These are phyloP conservation scores for Buathra laborator DNA, from an alignment of 2,888 invertebrate species.

Conservation along the genomic window DNA sequence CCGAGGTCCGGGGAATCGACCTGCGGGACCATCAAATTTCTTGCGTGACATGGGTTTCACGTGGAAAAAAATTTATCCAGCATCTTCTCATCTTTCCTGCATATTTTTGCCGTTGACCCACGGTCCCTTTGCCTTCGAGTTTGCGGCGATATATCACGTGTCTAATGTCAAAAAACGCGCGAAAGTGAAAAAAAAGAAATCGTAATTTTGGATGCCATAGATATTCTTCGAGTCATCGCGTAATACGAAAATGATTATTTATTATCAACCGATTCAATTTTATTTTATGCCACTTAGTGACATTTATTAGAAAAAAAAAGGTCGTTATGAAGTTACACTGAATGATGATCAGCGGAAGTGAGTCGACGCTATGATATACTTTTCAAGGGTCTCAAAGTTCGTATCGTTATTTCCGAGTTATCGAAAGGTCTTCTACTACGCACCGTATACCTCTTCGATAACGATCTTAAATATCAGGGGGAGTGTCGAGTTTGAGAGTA, in stretches of 20 bases:
- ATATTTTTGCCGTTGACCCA: neutral
- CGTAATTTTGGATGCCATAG: neutral
- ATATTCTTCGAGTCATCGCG: neutral
- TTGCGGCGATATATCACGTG: neutral
- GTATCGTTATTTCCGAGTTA: neutral
- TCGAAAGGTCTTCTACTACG: neutral
- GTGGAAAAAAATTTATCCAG: slow-evolving; percentile 8
- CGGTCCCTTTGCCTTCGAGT: neutral
- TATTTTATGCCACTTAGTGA: neutral
- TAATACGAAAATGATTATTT: too few species aligned
- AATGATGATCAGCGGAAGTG: neutral
- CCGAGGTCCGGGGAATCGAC: slow-evolving; percentile 19
- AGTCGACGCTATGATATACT: neutral
- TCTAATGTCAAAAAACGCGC: neutral
- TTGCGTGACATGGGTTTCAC: slow-evolving; percentile 23
- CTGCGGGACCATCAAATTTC: neutral
- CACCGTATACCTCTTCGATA: slow-evolving; percentile 1
- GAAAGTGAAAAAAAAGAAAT: neutral
- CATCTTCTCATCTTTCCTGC: slow-evolving; percentile 34
- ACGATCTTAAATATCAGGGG: neutral
- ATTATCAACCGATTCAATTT: neutral
- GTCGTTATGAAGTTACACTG: neutral
- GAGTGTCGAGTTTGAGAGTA: slow-evolving; percentile 10
- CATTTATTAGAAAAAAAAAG: neutral
- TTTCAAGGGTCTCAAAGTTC: neutral